These are phyloP conservation scores for Crepidodera aurea DNA, from an alignment of 2,888 invertebrate genomes.

Conservation along the genomic window DNA sequence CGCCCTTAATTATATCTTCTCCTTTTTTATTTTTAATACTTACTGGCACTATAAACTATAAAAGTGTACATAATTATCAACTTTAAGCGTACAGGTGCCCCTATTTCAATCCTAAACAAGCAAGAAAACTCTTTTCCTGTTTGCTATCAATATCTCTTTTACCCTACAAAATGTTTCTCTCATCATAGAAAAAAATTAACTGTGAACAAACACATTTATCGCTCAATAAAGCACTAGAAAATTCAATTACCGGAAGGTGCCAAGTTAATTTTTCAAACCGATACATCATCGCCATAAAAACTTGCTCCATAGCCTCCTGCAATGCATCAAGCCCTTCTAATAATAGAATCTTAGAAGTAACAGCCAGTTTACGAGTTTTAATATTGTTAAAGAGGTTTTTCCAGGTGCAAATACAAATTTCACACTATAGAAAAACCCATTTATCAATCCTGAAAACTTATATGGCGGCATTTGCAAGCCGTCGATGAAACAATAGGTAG, in stretches of 20 bases:
- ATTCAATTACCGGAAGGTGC: slow-evolving; percentile 36
- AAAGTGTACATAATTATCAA: too few species aligned
- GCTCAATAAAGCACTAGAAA: slow-evolving; percentile 28
- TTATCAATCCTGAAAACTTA: too few species aligned
- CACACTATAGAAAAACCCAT: too few species aligned
- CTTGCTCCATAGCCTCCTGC: background rate
- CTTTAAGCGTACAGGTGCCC: too few species aligned
- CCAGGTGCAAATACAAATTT: too few species aligned
- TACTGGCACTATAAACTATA: too few species aligned
- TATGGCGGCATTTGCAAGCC: background rate
- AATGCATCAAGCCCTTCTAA: slow-evolving; percentile 5
- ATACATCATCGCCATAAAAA: slow-evolving; percentile 31
- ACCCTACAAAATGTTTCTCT: background rate
- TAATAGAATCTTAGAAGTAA: slow-evolving; percentile 7
- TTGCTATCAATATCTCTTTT: background rate
- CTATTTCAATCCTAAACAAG: too few species aligned
- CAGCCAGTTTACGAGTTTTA: too few species aligned
- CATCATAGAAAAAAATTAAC: slow-evolving; percentile 15
- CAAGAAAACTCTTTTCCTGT: background rate
- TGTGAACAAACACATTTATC: slow-evolving; percentile 31
- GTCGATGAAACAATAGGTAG: background rate
- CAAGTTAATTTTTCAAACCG: slow-evolving; percentile 32
- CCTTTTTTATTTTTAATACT: too few species aligned
- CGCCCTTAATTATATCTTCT: too few species aligned
- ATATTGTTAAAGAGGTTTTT: too few species aligned